Base-by-base conservation (phyloP, 2,113 vertebrate species). In the Tupaia chinensis region DNA sequence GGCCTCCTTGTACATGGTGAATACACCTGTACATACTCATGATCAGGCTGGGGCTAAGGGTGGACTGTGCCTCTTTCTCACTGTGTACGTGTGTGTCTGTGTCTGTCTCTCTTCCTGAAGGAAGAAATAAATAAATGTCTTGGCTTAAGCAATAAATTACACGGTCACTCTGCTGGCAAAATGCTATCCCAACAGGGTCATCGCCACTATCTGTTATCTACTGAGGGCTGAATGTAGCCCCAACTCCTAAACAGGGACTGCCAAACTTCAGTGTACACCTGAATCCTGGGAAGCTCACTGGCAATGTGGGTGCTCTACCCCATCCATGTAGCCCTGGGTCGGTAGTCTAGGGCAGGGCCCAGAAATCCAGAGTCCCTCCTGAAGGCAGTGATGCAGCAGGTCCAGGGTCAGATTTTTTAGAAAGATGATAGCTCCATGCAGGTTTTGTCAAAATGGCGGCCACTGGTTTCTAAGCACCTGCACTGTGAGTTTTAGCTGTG, bases 401-500 rank as follows among this genome's bases (percentile, higher is more conserved):
- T 14, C 15, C 1, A 9, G 60, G 66, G 54, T 34, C 34, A 14
- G 78, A 11, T n/a, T 65, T 32, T 27, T 27, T 20, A 63, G 87
- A 16, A 22, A 84, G 70, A 29, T 0, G 1, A 20, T 1, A 12
- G 44, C 27, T 34, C 70, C 9, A 7, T 6, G 25, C 29, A 7
- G 5, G 54, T 9, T 1, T 0, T 3, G 61, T 25, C 53, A 68
- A 44, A 2, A 7, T 1, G 4, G 84, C 70, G 29, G 14, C 23
- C 58, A 44, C 68, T 1, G 7, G 79, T 22, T 66, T 73, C 20
- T n/a, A 60, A n/a, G 25, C 16, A 29, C 1, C 0, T 61, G 0
- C 5, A 13, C 13, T 0, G 2, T 2, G 11, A 32, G 60, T 29
- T 17, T n/a, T 14, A 54, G 32, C 9, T 0, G 3, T 1, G 25